Conservation (phyloP, 2,888 invertebrate species). For the Aleiodes leptofemur region DNA sequence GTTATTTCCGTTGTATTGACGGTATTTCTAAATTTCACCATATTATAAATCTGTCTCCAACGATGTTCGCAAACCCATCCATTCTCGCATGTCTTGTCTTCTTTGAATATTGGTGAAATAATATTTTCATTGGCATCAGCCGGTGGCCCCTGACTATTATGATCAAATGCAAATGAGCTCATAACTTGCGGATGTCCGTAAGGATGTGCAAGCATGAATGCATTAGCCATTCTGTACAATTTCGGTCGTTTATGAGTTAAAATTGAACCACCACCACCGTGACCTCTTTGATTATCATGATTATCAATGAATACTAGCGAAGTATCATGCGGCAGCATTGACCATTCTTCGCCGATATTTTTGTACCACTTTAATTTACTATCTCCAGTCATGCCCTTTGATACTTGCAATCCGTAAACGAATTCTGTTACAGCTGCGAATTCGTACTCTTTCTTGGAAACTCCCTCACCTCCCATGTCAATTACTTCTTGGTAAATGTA, state of each 20-base stretch:
- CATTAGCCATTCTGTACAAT: slow-evolving; percentile 86
- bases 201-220: slow-evolving; percentile 91
- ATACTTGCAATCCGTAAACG: slow-evolving; percentile 78
- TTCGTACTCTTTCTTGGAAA: slow-evolving; percentile 72
- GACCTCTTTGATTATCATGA: slow-evolving; percentile 92
- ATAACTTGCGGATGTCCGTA: slow-evolving; percentile 87
- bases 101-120: slow-evolving; percentile 81
- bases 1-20: slow-evolving; percentile 78
- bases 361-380: slow-evolving; percentile 81
- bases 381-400: slow-evolving; percentile 78
- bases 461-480: slow-evolving; percentile 79
- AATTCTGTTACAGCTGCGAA: slow-evolving; percentile 88
- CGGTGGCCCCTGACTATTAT: slow-evolving; percentile 81
- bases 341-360: slow-evolving; percentile 84
- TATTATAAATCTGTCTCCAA: slow-evolving; percentile 88
- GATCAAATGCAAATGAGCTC: slow-evolving; percentile 87
- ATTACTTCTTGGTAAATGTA: slow-evolving; percentile 88
- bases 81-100: slow-evolving; percentile 81
- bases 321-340: slow-evolving; percentile 78
- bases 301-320: slow-evolving; percentile 91
- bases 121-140: slow-evolving; percentile 80
- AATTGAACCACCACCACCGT: slow-evolving; percentile 79
- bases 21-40: slow-evolving; percentile 86
- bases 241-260: slow-evolving; percentile 83
- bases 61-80: slow-evolving; percentile 92